A percentile compares a stretch with the other conserved stretches of the same genome.
Conservation (phyloP, 2,888 invertebrate species). For the Pilophorus perplexus region DNA sequence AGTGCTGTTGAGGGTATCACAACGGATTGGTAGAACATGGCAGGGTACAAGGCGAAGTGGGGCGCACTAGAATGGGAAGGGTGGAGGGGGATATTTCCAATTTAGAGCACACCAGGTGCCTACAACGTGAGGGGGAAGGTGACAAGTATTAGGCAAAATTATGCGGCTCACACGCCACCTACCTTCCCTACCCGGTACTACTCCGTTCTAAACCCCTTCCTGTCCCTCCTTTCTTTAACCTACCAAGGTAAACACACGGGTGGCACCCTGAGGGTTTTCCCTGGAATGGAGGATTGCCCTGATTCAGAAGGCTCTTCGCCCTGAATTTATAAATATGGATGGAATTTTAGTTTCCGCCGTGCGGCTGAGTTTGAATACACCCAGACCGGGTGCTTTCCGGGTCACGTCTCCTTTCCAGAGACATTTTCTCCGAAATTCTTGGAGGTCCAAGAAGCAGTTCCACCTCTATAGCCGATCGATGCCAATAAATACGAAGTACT, state of each 20-base stretch:
- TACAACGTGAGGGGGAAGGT: conserved; percentile 20
- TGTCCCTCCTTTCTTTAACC: background rate
- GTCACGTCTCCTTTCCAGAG: too few relatives aligned
- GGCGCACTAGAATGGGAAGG: background rate
- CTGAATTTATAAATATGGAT: conserved; percentile 11
- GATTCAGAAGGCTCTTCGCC: background rate
- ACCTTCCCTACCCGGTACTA: background rate
- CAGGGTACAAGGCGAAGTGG: too few relatives aligned
- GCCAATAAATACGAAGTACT: too few relatives aligned
- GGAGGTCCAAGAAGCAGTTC: too few relatives aligned
- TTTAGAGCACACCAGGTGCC: conserved; percentile 24
- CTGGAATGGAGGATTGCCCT: background rate
- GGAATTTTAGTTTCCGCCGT: background rate
- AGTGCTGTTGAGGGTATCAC: too few relatives aligned
- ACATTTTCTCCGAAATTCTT: too few relatives aligned
- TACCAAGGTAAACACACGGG: conserved; percentile 10
- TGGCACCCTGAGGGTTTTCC: background rate
- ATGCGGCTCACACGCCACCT: conserved; percentile 1
- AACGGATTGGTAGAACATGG: too few relatives aligned
- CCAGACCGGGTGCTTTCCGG: background rate
- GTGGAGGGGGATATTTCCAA: conserved; percentile 19
- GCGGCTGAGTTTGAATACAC: background rate
- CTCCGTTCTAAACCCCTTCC: background rate
- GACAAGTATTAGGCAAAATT: conserved; percentile 30
- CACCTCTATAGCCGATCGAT: too few relatives aligned